Base-by-base conservation (phyloP, 2,888 invertebrate species). In the Plebejus argus region DNA sequence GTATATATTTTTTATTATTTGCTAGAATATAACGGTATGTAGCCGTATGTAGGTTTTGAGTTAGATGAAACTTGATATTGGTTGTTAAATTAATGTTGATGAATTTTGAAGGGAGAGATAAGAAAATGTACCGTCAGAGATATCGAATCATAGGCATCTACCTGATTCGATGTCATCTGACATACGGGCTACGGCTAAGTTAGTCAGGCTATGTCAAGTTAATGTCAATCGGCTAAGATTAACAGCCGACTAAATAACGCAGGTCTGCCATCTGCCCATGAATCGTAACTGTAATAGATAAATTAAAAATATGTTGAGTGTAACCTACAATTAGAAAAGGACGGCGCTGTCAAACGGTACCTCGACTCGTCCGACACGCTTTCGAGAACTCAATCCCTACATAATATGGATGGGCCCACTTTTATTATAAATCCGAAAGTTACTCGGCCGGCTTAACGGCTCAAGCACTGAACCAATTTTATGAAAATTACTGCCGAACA, bases 381-480 rank as follows among this genome's bases (percentile, higher is more conserved):
- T 66, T 66, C 28, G 66, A 66, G 66, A 66, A 33, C 66, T 66
- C 66, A 66, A 66, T 66, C 28, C 66, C 66, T 66, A 66, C 28
- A 66, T 33, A 66, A 66, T 66, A 66, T 66, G 66, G 66, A 66
- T 66, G 66, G 66, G 66, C 66, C 28, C 66, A 66, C 66, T 66
- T 66, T 66, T 66, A 66, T 66, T 33, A 66, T 66, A 28, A 66
- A 66, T 66, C 66, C 28, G 28, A 66, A 66, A 66, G 66, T 66
- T 66, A 66, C 66, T 66, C 66, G 28, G 66, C 28, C 66, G 66
- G 66, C 66, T 66, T 66, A 66, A 66, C 66, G 66, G 66, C 66
- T 66, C 66, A 66, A 66, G 66, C 66, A 28, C 66, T 66, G 66
- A 66, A 66, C 66, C 66, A 66, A 66, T 66, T 66, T 66, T 28